Base-by-base conservation (phyloP, 2,113 vertebrate genomes). In the Propithecus coquereli region DNA sequence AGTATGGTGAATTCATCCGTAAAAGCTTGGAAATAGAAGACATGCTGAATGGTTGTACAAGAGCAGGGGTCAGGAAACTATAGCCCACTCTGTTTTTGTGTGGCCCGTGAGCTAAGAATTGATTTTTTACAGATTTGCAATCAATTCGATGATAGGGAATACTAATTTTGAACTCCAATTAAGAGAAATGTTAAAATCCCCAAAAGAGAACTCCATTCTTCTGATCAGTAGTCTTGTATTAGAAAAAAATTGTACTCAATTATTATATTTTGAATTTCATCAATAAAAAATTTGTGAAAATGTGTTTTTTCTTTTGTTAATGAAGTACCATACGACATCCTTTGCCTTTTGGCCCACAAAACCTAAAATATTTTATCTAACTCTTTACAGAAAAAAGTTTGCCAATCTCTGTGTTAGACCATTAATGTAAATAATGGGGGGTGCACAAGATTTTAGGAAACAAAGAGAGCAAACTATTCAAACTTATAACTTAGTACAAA, bases 241-340 rank as follows among this genome's bases (percentile, higher is more conserved):
- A 90, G 12, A 54, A 80, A 86, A 88, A 81, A 30, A 40, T 20
- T 61, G 0, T 45, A 50, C 17, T 30, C 59, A 91, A 32, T 83
- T 90, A 83, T 65, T 94, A 43, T 43, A 83, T 52, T 91, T 66
- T 80, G 3, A 94, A 71, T 77, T 91, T 94, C 76, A 77, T 32
- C 37, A 66, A 79, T 45, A 34, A 94, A 93, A 94, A 43, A 73
- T 54, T 52, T 63, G 20, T 40, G 22, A 13, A 86, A 92, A 76
- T 50, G 50, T 79, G 3, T 74, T 81, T 89, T 93, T 66, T 45
- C 40, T 85, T 88, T 77, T 73, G 25, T 84, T 73, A 54, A 4
- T 59, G 47, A 65, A 79, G 16, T 18, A 20, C 40, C 25, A 52
- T 68, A n/a, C 30, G 30, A 61, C 20, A 63, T 47, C 3, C 74